phyloP scores from a whole-genome alignment of 2,113 vertebrate species.

The Buteo buteo region DNA sequence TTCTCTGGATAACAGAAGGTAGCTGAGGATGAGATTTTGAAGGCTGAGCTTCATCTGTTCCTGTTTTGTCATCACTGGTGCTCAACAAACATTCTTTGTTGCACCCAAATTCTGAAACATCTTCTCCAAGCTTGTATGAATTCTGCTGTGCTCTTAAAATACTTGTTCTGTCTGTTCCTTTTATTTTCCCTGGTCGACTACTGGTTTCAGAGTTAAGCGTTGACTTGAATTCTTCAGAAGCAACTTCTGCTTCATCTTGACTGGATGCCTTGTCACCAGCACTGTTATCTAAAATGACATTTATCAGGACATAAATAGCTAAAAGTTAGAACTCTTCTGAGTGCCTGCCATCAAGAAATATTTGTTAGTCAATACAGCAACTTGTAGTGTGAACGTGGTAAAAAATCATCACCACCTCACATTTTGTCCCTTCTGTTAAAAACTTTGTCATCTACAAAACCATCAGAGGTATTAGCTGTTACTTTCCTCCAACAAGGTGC shows the following conservation, averaged over 20 bases:
- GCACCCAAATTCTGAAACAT: background rate
- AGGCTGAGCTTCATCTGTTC: background rate
- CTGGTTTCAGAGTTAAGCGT: slow-evolving; percentile 32
- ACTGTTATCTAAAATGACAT: slow-evolving; percentile 50
- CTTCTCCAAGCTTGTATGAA: slow-evolving; percentile 17
- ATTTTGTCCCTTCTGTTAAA: background rate
- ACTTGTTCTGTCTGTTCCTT: slow-evolving; percentile 40
- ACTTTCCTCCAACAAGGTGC: background rate
- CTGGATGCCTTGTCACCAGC: slow-evolving; percentile 11
- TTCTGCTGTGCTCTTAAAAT: background rate
- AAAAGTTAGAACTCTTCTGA: background rate
- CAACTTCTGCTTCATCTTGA: slow-evolving; percentile 21
- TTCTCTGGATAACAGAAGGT: background rate
- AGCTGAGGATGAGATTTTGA: slow-evolving; percentile 13
- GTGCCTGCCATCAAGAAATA: background rate
- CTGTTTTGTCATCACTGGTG: slow-evolving; percentile 18
- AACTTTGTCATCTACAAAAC: background rate
- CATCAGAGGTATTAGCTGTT: background rate
- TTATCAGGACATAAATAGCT: background rate
- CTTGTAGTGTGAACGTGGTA: background rate
- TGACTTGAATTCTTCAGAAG: slow-evolving; percentile 62
- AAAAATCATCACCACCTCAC: background rate
- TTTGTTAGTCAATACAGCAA: background rate
- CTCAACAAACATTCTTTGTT: background rate
- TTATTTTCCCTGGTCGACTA: slow-evolving; percentile 13